These are phyloP conservation scores for Burhinus oedicnemus DNA, from an alignment of 2,113 vertebrate species.

Conservation along the genomic window DNA sequence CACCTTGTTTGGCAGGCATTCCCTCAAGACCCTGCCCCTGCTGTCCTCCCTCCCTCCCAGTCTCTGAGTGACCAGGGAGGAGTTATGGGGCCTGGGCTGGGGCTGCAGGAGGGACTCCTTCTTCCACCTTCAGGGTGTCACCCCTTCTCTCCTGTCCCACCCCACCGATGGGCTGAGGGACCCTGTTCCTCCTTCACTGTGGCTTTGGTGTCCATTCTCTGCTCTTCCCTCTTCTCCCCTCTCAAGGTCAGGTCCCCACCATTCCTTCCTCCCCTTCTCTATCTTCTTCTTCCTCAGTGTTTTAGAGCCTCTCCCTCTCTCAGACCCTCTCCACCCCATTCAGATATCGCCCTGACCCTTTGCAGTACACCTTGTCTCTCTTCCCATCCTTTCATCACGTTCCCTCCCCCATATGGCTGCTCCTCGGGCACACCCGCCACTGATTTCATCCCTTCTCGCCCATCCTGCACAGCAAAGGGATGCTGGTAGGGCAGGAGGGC, in stretches of 20 bases:
- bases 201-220: not conserved
- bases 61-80: not conserved
- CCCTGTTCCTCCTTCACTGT: not conserved
- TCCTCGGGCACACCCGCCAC: not conserved
- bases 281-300: not conserved
- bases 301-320: not conserved
- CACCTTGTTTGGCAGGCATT: rapidly evolving
- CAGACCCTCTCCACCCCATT: not conserved
- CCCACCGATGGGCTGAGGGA: too few species aligned
- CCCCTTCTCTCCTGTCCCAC: not conserved
- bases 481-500: not conserved
- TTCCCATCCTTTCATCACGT: not conserved
- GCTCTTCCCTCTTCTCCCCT: not conserved
- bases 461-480: not conserved
- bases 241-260: not conserved
- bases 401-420: not conserved
- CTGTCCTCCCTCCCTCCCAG: not conserved
- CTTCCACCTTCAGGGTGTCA: rapidly evolving
- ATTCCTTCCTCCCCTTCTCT: not conserved
- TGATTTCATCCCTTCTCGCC: not conserved
- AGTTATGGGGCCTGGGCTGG: not conserved
- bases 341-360: rapidly evolving
- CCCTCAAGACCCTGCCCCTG: too few species aligned
- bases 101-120: too few species aligned
- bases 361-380: not conserved